phyloP scores from a whole-genome alignment of 1,140 invertebrate genomes.

The Papilio glaucus region DNA sequence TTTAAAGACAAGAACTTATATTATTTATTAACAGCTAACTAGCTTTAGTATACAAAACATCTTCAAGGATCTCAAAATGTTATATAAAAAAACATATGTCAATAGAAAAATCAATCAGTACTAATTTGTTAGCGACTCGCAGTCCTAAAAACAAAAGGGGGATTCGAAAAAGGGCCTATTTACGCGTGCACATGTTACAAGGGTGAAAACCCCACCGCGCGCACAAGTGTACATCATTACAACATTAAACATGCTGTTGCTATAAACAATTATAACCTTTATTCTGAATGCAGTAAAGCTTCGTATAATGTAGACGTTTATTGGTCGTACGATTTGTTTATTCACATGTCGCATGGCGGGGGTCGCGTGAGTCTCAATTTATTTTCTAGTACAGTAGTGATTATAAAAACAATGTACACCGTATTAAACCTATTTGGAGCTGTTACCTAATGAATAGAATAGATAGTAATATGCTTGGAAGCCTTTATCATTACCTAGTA shows the following conservation, averaged over 20 bases:
- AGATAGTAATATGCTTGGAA: neutral
- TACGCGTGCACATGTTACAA: slow-evolving; percentile 66
- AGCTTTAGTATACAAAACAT: too few relatives aligned
- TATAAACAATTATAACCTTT: slow-evolving; percentile 44
- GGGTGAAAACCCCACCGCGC: slow-evolving; percentile 63
- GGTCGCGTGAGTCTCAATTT: slow-evolving; percentile 62
- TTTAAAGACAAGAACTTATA: too few relatives aligned
- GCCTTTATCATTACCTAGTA: too few relatives aligned
- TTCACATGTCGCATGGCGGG: slow-evolving; percentile 75
- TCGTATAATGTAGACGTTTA: slow-evolving; percentile 6
- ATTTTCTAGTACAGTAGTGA: slow-evolving; percentile 50
- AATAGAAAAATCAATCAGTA: slow-evolving; percentile 58
- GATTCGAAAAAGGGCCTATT: slow-evolving; percentile 55
- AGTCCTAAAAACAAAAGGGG: slow-evolving; percentile 64
- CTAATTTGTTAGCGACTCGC: slow-evolving; percentile 59
- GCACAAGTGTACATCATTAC: slow-evolving; percentile 67
- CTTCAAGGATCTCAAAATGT: too few relatives aligned
- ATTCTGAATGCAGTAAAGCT: slow-evolving; percentile 42
- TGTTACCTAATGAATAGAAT: neutral
- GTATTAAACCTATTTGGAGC: neutral
- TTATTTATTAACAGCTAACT: too few relatives aligned
- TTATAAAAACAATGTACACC: slow-evolving; percentile 19
- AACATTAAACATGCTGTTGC: slow-evolving; percentile 28
- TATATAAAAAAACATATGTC: slow-evolving; percentile 25
- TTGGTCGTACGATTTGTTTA: slow-evolving; percentile 61